These are phyloP conservation scores for Barbus barbus DNA, from an alignment of 2,113 vertebrate genomes.

Conservation along the genomic window DNA sequence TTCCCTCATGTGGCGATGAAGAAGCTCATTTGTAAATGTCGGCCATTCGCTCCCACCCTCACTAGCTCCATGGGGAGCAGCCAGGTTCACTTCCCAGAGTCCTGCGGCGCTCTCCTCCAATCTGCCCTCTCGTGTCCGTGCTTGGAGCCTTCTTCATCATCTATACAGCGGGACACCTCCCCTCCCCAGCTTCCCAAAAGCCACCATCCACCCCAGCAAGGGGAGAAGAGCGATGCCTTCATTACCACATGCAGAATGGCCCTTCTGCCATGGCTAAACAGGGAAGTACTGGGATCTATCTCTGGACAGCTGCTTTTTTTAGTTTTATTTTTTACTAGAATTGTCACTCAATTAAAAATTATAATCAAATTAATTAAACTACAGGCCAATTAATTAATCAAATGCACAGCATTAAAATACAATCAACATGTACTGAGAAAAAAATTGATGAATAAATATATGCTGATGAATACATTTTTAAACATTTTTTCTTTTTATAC, in stretches of 20 bases:
- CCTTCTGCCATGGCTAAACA: neutral
- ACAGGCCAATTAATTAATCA: no score
- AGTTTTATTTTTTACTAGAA: no score
- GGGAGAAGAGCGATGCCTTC: neutral
- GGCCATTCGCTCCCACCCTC: slow-evolving; percentile 29
- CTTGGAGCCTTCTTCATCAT: slow-evolving; percentile 68
- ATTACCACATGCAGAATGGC: neutral
- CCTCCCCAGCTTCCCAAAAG: no score
- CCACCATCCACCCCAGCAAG: slow-evolving; percentile 51
- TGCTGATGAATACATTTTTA: no score
- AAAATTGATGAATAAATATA: no score
- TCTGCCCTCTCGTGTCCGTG: slow-evolving; percentile 67
- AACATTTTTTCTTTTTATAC: no score
- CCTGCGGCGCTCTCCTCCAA: slow-evolving; percentile 59
- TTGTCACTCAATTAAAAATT: no score
- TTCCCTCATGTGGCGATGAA: slow-evolving; percentile 48
- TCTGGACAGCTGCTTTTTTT: neutral
- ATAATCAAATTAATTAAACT: no score
- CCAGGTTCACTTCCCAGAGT: slow-evolving; percentile 66
- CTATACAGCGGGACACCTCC: slow-evolving; percentile 63
- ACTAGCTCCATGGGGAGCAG: slow-evolving; percentile 57
- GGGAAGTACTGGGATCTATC: neutral
- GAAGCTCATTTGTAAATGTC: slow-evolving; percentile 54
- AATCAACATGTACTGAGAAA: no score
- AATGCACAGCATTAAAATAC: no score